Evolutionary conservation across 2,888 invertebrate species (phyloP).

Genomic region (Thecophora atra): DNA sequence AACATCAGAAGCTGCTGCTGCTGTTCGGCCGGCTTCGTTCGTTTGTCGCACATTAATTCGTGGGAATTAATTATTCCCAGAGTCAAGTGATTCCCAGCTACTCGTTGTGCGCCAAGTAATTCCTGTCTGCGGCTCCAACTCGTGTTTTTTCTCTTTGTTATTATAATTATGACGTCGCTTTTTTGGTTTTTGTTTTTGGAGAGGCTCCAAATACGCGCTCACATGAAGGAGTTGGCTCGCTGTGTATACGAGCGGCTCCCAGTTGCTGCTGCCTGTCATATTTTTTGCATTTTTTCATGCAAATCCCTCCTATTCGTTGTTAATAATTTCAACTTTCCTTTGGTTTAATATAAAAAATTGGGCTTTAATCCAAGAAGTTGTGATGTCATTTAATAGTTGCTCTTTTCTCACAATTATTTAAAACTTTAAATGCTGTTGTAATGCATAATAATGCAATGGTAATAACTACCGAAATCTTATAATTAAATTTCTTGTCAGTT

Average conservation of each 20-base stretch:
- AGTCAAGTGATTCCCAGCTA: slow-evolving; percentile 47
- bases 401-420: slow-evolving; percentile 50
- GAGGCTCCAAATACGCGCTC: neutral
- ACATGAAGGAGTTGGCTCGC: neutral
- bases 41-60: slow-evolving; percentile 44
- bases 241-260: neutral
- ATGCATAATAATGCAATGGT: neutral
- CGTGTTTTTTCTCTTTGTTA: neutral
- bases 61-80: slow-evolving; percentile 49
- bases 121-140: slow-evolving; percentile 30
- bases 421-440: slow-evolving; percentile 40
- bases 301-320: slow-evolving; percentile 25
- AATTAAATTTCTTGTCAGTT: slow-evolving; percentile 17
- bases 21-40: slow-evolving; percentile 11
- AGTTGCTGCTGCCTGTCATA: slow-evolving; percentile 11
- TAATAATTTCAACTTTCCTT: slow-evolving; percentile 27
- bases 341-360: neutral
- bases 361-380: too few species aligned
- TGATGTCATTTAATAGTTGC: neutral
- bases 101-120: slow-evolving; percentile 32
- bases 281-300: slow-evolving; percentile 34
- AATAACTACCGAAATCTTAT: neutral
- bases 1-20: slow-evolving; percentile 32
- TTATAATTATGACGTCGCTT: slow-evolving; percentile 4
- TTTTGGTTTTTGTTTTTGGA: neutral